Evolutionary conservation across 2,888 invertebrate species (phyloP).

Genomic region (Lasioglossum villosulum): DNA sequence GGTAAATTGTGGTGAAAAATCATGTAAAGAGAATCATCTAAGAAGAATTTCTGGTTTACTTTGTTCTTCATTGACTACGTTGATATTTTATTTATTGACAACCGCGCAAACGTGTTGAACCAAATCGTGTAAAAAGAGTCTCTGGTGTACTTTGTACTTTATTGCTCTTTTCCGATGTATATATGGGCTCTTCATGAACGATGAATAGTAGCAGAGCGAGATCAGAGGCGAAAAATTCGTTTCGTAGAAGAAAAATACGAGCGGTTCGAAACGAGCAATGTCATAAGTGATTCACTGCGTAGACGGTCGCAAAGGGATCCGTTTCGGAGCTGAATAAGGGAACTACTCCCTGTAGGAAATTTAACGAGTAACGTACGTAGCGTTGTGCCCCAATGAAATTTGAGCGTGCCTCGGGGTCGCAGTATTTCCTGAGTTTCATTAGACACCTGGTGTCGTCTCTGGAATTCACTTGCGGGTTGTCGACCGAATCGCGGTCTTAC

Average conservation of each 20-base stretch:
- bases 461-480: conserved; percentile 9
- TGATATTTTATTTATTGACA: too few relatives aligned
- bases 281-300: conserved; percentile 44
- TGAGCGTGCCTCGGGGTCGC: conserved; percentile 18
- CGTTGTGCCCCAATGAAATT: conserved; percentile 1
- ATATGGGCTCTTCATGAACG: conserved; percentile 22
- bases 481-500: conserved; percentile 21
- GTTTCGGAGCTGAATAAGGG: conserved; percentile 12
- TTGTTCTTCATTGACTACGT: too few relatives aligned
- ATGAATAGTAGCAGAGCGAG: conserved; percentile 38
- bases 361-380: conserved; percentile 21
- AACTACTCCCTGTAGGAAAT: not conserved
- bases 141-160: conserved; percentile 3
- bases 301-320: conserved; percentile 25
- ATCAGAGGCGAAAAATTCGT: conserved; percentile 7
- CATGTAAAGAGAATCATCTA: too few relatives aligned
- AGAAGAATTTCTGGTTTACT: too few relatives aligned
- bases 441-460: conserved; percentile 12
- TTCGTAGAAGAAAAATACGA: conserved; percentile 3
- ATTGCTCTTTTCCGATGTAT: conserved; percentile 38
- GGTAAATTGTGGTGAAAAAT: too few relatives aligned
- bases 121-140: not conserved
- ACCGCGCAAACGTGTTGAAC: too few relatives aligned
- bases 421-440: conserved; percentile 40
- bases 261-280: conserved; percentile 12